Base-by-base conservation (phyloP, 2,888 invertebrate species). In the Hanleya hanleyi region DNA sequence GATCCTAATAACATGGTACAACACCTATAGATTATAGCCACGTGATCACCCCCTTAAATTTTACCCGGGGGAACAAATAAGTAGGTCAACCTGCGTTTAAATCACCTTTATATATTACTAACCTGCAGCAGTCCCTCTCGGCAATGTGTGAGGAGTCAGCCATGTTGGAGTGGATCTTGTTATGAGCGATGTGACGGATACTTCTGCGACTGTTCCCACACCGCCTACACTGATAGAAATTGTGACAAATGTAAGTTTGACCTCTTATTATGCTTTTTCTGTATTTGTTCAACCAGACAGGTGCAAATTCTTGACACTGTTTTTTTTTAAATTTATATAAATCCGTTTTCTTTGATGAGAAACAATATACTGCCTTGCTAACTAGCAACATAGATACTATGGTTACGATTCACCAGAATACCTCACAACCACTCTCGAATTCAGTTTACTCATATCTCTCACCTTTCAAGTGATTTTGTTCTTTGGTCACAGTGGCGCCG, bases 131-230 rank as follows among this genome's bases (percentile, higher is more conserved):
- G 12, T 15, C 57, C 78, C 70, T 71, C 76, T 6, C 71, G 75
- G 33, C 69, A 77, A 41, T 81, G 81, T 62, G 68, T 75, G 22
- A 57, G 37, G 2, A 51, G 37, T 9, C 26, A 64, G 15, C 87
- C 87, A 0, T 90, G 90, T 77, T 70, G 68, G 6, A 74, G 84
- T 26, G 87, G 87, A 1, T 67, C 72, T 26, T 90, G 90, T 68
- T 51, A 71, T 5, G 84, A 89, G 71, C 64, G 77, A 2, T 86
- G 84, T 83, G 73, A 76, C 6, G 77, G 81, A 0, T 87, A 81
- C 72, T 57, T 72, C 18, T 90, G 90, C 74, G 86, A 90, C 77
- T 90, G 90, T 71, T 75, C 86, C 15, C 84, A 81, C 15, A 88
- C 88, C 0, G 77, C 78, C 2, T 89, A 80, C 75, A 81, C 83